Base-by-base conservation (phyloP, 1,140 invertebrate genomes). In the Bombus balteatus region DNA sequence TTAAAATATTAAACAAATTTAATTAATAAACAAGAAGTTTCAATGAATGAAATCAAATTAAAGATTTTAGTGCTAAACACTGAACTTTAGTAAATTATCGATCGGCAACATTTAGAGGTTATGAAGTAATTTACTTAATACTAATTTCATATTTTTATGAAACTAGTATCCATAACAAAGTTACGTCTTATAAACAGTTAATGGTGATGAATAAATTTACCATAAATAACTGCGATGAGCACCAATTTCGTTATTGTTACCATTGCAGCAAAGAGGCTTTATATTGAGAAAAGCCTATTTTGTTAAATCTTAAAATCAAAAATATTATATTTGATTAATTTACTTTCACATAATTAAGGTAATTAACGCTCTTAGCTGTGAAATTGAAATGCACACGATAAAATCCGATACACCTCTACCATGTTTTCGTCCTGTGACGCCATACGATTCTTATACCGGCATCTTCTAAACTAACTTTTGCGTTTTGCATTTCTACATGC, bases 71-170 rank as follows among this genome's bases (percentile, higher is more conserved):
- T 59, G 13, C 9, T 22, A 65, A 59, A 82, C 53, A 65, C 75
- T 81, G 82, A 81, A 66, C 13, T 82, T n/a, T 70, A 81, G 53
- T 75, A 72, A 85, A 87, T 90, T 89, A 93, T 92, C 87, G 91
- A 93, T 92, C 89, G 85, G 37, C 74, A 8, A 68, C 75, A 83
- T 85, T 90, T 88, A n/a, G 47, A 91, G 92, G 93, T 94, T 94
- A 94, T 84, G 47, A 81, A 81, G 53, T 13, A 32, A 77, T 34
- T 43, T 32, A 57, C 9, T 59, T 68, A 68, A 76, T 65, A 59
- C 71, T 15, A 62, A 41, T 37, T 22, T 59, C 10, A 28, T 8
- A 28, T 25, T 34, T 47, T 2, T 85, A 57, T 34, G 10, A 71
- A 76, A 43, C 9, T 10, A 18, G 28, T 28, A 25, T 77, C 6